A percentile compares a stretch with the other conserved stretches of the same genome.
Evolutionary conservation across 2,113 vertebrate species (phyloP).

Genomic region (Oryzias javanicus): DNA sequence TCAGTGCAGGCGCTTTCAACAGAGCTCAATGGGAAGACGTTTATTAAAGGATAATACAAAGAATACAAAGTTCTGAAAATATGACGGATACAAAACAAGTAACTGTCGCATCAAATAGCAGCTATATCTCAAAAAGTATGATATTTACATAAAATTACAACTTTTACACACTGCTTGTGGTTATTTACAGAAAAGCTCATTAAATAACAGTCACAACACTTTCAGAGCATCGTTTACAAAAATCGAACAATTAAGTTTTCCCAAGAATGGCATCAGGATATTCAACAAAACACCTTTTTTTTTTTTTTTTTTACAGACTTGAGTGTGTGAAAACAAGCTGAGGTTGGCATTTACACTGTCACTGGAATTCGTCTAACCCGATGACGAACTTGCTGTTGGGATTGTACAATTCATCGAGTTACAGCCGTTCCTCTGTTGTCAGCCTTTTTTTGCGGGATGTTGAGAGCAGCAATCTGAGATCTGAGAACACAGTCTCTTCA

Average conservation of each 20-base stretch:
- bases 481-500: background rate
- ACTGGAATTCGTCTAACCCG: background rate
- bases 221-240: conserved; percentile 16
- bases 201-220: conserved; percentile 57
- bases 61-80: conserved; percentile 49
- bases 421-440: background rate
- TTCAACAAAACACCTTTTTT: conserved; percentile 1
- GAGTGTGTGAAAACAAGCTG: background rate
- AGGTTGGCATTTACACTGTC: background rate
- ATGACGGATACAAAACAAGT: conserved; percentile 45
- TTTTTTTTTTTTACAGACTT: no score
- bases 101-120: conserved; percentile 74
- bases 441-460: conserved; percentile 8
- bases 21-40: conserved; percentile 19
- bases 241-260: conserved; percentile 8
- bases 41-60: conserved; percentile 69
- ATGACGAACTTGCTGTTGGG: background rate
- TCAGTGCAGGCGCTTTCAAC: background rate
- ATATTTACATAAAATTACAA: conserved; percentile 64
- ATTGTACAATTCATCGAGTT: background rate
- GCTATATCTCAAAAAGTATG: conserved; percentile 41
- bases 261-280: conserved; percentile 8
- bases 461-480: background rate
- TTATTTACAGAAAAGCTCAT: conserved; percentile 69
- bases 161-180: conserved; percentile 49